Evolutionary conservation across 2,888 invertebrate species (phyloP).

Genomic region (Balanococcus diminutus): DNA sequence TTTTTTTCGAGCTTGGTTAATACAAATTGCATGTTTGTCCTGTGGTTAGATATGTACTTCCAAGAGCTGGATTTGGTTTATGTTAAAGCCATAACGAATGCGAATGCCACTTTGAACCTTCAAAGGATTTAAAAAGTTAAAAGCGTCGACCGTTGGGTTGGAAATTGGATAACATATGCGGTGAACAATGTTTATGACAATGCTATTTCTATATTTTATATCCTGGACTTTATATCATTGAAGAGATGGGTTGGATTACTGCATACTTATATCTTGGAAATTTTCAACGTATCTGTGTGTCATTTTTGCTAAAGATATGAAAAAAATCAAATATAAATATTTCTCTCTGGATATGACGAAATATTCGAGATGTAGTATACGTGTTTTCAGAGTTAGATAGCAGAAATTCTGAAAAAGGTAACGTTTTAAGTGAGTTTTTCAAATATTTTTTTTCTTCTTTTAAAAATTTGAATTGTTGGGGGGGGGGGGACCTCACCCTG

Average conservation of each 20-base stretch:
- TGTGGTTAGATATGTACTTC: not conserved
- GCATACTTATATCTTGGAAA: not conserved
- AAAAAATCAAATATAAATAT: not conserved
- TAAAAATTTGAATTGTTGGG: not conserved
- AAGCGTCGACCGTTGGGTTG: not conserved
- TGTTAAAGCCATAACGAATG: not conserved
- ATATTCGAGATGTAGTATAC: not conserved
- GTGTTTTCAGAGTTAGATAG: not conserved
- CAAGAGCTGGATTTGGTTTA: not conserved
- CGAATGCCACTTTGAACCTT: slow-evolving; percentile 18
- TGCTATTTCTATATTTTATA: not conserved
- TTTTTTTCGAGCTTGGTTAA: not conserved
- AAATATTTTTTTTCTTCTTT: not conserved
- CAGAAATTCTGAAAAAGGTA: not conserved
- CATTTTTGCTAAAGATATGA: not conserved
- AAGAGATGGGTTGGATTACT: not conserved
- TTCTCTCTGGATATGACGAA: not conserved
- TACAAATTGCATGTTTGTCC: not conserved
- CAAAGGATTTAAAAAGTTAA: not conserved
- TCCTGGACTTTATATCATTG: not conserved
- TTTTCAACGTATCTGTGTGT: not conserved
- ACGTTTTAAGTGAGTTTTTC: not conserved
- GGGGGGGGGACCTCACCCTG: not conserved
- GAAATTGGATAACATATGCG: not conserved
- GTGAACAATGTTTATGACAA: slow-evolving; percentile 5